phyloP scores from a whole-genome alignment of 2,113 vertebrate genomes.

The Chamaea fasciata region DNA sequence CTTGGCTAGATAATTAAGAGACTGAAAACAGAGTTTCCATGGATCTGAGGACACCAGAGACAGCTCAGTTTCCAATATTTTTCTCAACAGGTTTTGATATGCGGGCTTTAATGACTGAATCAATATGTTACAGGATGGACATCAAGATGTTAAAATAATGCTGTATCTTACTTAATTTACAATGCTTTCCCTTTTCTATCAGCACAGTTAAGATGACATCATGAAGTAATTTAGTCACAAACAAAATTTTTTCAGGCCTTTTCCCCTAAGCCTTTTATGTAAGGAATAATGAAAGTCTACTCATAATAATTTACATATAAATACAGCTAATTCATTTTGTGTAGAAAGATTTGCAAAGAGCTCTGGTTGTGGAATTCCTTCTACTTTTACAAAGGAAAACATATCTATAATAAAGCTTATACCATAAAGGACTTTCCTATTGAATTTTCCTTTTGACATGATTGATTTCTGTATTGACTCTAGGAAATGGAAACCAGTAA shows the following conservation, averaged over 20 bases:
- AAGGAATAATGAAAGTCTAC: constrained; percentile 46
- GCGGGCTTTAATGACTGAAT: constrained; percentile 18
- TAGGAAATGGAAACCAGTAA: constrained; percentile 66
- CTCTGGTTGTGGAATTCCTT: constrained; percentile 34
- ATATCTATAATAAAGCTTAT: constrained; percentile 62
- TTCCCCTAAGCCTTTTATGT: constrained; percentile 6
- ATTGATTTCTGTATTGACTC: constrained; percentile 70
- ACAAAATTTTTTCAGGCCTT: constrained; percentile 8
- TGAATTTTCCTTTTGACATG: constrained; percentile 64
- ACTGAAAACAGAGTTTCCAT: background rate
- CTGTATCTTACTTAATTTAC: constrained; percentile 22
- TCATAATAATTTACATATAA: background rate
- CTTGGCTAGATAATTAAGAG: background rate
- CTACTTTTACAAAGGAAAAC: constrained; percentile 54
- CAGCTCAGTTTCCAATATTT: constrained; percentile 9
- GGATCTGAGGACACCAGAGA: background rate
- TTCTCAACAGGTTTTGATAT: background rate
- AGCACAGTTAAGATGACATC: background rate
- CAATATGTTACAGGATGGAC: background rate
- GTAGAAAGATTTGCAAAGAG: background rate
- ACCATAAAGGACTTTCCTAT: constrained; percentile 57
- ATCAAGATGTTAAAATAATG: constrained; percentile 48
- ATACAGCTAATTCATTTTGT: constrained; percentile 12
- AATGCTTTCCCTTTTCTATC: constrained; percentile 24
- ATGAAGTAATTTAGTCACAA: constrained; percentile 26